A percentile compares a stretch with the other conserved stretches of the same genome.
phyloP scores from a whole-genome alignment of 2,888 invertebrate species.

The Digitonthophagus gazella region DNA sequence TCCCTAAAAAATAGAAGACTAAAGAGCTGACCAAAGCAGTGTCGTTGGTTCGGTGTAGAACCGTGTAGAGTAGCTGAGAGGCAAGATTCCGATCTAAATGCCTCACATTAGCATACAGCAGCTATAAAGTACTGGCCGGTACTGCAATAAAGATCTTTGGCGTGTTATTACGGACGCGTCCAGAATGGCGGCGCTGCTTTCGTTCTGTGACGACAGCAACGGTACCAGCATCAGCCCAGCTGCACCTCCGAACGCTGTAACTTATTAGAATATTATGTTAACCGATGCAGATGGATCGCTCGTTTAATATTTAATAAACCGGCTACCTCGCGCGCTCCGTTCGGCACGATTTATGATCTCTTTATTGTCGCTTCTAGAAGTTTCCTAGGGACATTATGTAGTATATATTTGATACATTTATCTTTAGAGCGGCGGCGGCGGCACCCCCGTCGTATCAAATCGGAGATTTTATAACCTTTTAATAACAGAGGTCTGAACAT shows the following conservation, averaged over 20 bases:
- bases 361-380: conserved; percentile 17
- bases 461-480: conserved; percentile 3
- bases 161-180: conserved; percentile 42
- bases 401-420: neutral
- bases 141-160: conserved; percentile 39
- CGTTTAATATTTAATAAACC: conserved; percentile 40
- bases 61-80: conserved; percentile 41
- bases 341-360: conserved; percentile 17
- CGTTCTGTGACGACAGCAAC: conserved; percentile 30
- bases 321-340: conserved; percentile 4
- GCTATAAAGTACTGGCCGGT: conserved; percentile 43
- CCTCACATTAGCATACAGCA: conserved; percentile 51
- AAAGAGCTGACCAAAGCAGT: conserved; percentile 19
- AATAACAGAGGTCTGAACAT: neutral
- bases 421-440: conserved; percentile 3
- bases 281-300: conserved; percentile 44
- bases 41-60: conserved; percentile 28
- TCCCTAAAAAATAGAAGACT: conserved; percentile 8
- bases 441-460: neutral
- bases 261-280: conserved; percentile 47
- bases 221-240: conserved; percentile 31
- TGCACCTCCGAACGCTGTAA: conserved; percentile 39
- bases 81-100: conserved; percentile 53
- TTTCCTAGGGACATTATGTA: neutral
- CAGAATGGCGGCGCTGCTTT: conserved; percentile 39